Evolutionary conservation across 2,113 vertebrate species (phyloP).

Genomic region (Cavia aperea): DNA sequence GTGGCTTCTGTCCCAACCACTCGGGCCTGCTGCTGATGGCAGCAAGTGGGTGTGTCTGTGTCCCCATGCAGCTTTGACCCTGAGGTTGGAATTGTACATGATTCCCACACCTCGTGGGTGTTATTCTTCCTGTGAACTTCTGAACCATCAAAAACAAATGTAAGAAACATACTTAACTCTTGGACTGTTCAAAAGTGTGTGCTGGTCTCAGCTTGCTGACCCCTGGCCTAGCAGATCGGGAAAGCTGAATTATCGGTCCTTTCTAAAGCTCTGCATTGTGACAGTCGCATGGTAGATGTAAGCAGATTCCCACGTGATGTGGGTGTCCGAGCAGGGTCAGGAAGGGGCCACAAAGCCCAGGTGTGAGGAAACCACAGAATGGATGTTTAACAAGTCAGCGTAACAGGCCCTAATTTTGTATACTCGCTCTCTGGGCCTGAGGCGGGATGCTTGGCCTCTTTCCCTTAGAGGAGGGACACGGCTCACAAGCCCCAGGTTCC

Average conservation of each 20-base stretch:
- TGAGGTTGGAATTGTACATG: not conserved
- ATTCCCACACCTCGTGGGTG: not conserved
- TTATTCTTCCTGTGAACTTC: not conserved
- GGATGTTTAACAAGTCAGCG: accelerated
- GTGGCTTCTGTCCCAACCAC: accelerated
- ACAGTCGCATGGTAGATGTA: accelerated
- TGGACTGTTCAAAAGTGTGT: not conserved
- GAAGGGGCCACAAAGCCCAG: accelerated
- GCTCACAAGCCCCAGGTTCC: not conserved
- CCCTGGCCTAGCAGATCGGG: not conserved
- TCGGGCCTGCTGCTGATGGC: accelerated
- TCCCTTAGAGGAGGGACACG: not conserved
- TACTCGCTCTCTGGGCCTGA: not conserved
- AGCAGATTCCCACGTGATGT: accelerated
- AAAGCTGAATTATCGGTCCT: not conserved
- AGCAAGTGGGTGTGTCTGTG: not conserved
- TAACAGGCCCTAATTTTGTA: accelerated
- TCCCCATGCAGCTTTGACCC: not conserved
- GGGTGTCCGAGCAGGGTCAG: accelerated
- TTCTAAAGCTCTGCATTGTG: not conserved
- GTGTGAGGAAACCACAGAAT: accelerated
- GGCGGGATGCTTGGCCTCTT: accelerated
- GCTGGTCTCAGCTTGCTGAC: not conserved
- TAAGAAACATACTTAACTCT: not conserved
- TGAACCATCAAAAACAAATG: not conserved